Base-by-base conservation (phyloP, 2,888 invertebrate species). In the Drosophila neotestacea region DNA sequence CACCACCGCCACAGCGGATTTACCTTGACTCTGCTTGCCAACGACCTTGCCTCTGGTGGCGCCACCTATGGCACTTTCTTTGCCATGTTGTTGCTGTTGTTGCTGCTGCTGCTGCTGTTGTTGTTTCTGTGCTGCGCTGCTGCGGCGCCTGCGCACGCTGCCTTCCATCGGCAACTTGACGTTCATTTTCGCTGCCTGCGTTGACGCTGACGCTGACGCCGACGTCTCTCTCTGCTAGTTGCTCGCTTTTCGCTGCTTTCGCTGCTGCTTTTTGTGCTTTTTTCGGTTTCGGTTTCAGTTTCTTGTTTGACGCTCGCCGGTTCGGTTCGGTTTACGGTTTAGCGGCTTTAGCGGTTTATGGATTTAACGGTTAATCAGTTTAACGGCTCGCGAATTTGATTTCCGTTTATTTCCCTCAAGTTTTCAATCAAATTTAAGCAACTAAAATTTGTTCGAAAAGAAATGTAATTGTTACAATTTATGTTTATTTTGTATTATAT, bases 241-340 rank as follows among this genome's bases (percentile, higher is more conserved):
- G 50, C 22, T 48, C 46, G 48, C 48, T 30, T 41, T 34, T 56
- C 46, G 65, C 38, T 59, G 55, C 39, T 22, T 22, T 67, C 16
- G 75, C 62, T 60, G 65, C 59, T 67, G 59, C 22, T 22, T 22
- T 22, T 22, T 22, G 22, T 22, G 22, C 22, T 22, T 22, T 22
- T 22, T 71, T 66, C 60, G 61, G 72, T 75, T 90, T 90, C 75
- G 80, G 85, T 90, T 80, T 90, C 81, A 80, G 85, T 89, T 85
- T 78, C 76, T 87, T 85, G 69, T 62, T 85, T 78, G 90, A 81
- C 84, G 80, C 77, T 85, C 88, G 80, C 85, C 89, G 90, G 82
- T 85, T 81, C 84, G 81, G 90, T 88, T 66, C 60, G 46, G 54
- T 55, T 32, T 22, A 46, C 60, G 59, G 64, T 48, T 52, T 46